Evolutionary conservation across 2,888 invertebrate species (phyloP), one percentile per base, ranked within the genome.

Genomic region (Cotesia congregata): DNA sequence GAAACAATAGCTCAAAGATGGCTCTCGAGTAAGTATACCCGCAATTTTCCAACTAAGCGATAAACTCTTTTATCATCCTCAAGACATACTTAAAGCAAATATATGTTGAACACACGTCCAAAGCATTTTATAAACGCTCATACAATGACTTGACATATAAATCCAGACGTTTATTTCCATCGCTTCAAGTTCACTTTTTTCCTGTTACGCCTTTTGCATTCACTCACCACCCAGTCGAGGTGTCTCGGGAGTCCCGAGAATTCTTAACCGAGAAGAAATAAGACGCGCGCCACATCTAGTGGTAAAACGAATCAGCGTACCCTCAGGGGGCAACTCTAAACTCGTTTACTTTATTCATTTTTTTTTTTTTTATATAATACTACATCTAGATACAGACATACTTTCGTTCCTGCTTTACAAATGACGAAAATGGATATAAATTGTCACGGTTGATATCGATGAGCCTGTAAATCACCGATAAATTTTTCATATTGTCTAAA

Each of bases 101-200:
- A 59, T 60, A 75, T 50, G 39, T 71, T 75, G 75, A 59, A 62
- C 75, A 71, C 65, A 50, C 75, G 74, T 75, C 69, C 64, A 20
- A 50, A 75, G 50, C 40, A 70, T 69, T 75, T 69, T 75, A 75
- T 64, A 20, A 40, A 62, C 69, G 41, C 59, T 75, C 60, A 71
- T 71, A 65, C 65, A 70, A 59, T 65, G 15, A 70, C 62, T 70
- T 17, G 75, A 61, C 67, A 72, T 75, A 75, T 72, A 76, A 76
- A 72, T 61, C 61, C 67, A 67, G 67, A 76, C 72, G 61, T 76
- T 72, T 67, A 67, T 76, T 76, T 72, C 41, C 67, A 76, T 76
- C 67, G 72, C 65, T 30, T 67, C 7, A 70, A 60, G 17, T 70
- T 60, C 50, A 30, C 70, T 5, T 50, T 50, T 50, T 50, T 17